Conservation (phyloP, 2,888 invertebrate species). For the Phengaris alcon region DNA sequence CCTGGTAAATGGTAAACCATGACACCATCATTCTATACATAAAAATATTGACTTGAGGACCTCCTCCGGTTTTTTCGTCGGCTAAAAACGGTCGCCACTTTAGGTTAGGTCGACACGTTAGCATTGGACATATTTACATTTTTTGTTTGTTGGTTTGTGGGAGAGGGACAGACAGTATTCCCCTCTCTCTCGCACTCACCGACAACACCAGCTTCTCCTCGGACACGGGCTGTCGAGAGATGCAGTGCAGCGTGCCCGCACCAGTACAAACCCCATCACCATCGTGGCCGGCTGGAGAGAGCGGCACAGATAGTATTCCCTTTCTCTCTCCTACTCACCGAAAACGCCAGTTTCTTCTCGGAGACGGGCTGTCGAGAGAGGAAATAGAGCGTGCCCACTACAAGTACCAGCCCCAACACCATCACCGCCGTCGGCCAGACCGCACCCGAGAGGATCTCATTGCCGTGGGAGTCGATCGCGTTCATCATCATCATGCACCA, state of each 20-base stretch:
- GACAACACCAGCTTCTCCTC: constrained; percentile 82
- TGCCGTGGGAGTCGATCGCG: constrained; percentile 54
- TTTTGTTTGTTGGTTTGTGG: too few relatives aligned
- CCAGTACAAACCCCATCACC: constrained; percentile 47
- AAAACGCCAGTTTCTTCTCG: constrained; percentile 81
- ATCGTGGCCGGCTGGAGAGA: constrained; percentile 41
- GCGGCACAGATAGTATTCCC: background rate
- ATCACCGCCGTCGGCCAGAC: constrained; percentile 43
- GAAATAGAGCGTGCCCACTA: constrained; percentile 68
- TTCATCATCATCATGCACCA: constrained; percentile 67
- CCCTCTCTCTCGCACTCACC: constrained; percentile 55
- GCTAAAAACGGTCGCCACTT: too few relatives aligned
- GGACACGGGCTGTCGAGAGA: constrained; percentile 82
- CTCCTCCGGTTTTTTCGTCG: too few relatives aligned
- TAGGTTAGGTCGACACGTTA: too few relatives aligned
- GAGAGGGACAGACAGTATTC: background rate
- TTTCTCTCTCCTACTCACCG: constrained; percentile 61
- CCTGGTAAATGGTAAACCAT: too few relatives aligned
- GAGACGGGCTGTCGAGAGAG: constrained; percentile 82
- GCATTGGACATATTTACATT: too few relatives aligned
- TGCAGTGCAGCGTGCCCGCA: constrained; percentile 68
- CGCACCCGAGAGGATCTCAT: constrained; percentile 52
- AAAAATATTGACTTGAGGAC: too few relatives aligned
- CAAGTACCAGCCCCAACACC: constrained; percentile 48
- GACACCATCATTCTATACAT: too few relatives aligned